Base-by-base conservation (phyloP, 2,113 vertebrate species). In the Hemiprocne comata region DNA sequence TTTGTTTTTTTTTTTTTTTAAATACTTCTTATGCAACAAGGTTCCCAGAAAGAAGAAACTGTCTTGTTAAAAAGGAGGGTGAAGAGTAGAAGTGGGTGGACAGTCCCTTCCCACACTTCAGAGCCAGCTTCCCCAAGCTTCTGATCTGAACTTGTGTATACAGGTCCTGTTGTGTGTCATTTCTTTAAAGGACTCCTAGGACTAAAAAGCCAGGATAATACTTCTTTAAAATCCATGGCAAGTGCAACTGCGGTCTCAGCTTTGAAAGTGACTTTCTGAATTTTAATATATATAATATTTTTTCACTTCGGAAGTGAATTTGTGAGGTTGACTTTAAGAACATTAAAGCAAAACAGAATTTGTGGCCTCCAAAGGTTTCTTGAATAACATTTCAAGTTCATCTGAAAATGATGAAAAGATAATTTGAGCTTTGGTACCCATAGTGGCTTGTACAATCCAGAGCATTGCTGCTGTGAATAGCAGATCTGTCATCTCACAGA, bases 41-140 rank as follows among this genome's bases (percentile, higher is more conserved):
- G 26, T 81, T 87, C 12, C 24, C 67, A 79, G 87, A 79, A 95
- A 78, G 66, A 84, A 44, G 71, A 76, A 94, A 92, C 44, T 75
- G 57, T 92, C 71, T 91, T 87, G 67, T 83, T 91, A 88, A 91
- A 84, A 87, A 67, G 38, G 76, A 88, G 72, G 48, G 33, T 88
- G 88, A 80, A 88, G 65, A 31, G 19, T 86, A 60, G 48, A 54
- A 87, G 91, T 86, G 79, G 83, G 84, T 90, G 80, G 69, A 76
- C 60, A 89, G 57, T 80, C n/a, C 31, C 91, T 57, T 87, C 84
- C 94, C 36, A 78, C 84, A 48, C 8, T 48, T 69, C 38, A 57
- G 51, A 90, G 69, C 8, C 61, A 29, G 55, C 46, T 87, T 70
- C 54, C 53, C 31, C 28, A 34, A 36, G 66, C 36, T 89, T 44